Percentiles rank a stretch among this genome's conserved stretches.
Conservation (phyloP, 2,888 invertebrate species). For the Hipparchia sbordonii region DNA sequence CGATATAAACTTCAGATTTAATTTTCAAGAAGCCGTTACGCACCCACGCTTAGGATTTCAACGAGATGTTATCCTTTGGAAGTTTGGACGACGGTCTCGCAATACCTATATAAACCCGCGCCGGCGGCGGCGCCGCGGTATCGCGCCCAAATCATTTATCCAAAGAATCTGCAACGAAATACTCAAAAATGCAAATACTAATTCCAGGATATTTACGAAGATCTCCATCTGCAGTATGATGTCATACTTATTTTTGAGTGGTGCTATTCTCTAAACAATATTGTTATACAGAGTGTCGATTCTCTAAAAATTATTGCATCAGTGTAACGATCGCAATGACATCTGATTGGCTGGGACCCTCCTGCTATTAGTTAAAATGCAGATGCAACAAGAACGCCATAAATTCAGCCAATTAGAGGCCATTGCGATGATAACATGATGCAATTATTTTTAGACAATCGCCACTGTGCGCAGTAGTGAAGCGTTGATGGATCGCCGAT, state of each 20-base stretch:
- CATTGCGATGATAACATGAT: no score
- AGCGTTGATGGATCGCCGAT: no score
- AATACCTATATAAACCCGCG: slow-evolving; percentile 43
- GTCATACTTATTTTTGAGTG: slow-evolving; percentile 3
- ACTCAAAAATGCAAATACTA: slow-evolving; percentile 13
- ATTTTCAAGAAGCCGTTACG: slow-evolving; percentile 21
- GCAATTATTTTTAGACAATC: no score
- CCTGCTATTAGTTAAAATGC: no score
- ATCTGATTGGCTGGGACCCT: no score
- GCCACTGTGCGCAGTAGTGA: no score
- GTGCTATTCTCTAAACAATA: no score
- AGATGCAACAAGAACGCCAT: no score
- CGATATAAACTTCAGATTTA: slow-evolving; percentile 14
- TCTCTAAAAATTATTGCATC: no score
- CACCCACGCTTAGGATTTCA: slow-evolving; percentile 20
- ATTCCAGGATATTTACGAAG: slow-evolving; percentile 8
- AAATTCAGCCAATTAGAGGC: no score
- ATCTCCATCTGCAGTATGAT: not conserved
- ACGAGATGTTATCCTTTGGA: slow-evolving; percentile 27
- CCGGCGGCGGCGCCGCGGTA: slow-evolving; percentile 50
- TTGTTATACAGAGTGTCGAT: no score
- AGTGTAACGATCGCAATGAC: no score
- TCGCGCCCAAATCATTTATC: slow-evolving; percentile 42
- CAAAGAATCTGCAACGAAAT: slow-evolving; percentile 23
- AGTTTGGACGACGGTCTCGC: not conserved